Base-by-base conservation (phyloP, 2,888 invertebrate genomes). In the Dusona sp. region DNA sequence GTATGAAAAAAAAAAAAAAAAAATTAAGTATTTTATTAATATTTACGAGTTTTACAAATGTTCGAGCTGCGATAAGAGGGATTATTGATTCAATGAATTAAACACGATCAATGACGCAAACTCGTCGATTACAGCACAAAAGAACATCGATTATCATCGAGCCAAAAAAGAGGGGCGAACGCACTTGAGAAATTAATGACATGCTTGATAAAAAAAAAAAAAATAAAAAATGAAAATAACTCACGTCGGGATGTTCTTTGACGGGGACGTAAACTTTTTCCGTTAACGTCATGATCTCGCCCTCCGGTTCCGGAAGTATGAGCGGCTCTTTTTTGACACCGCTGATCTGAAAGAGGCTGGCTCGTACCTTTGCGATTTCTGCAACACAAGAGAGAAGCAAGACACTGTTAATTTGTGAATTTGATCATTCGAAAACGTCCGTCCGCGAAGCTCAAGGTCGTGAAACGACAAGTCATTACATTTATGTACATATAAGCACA, bases 211-310 rank as follows among this genome's bases (percentile, higher is more conserved):
- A 48, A 48, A 19, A 48, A 19, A 48, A 4, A 48, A 0, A 19
- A 19, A 4, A 48, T 7, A 42, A 61, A 29, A 6, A 29, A 61
- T 61, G 61, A 11, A 9, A 16, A 29, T 29, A 61, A 98, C 99
- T 98, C 96, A 99, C 99, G 95, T 99, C 99, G 96, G 99, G 99
- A 95, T 99, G 98, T 95, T 99, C 99, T 96, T 99, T 99, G 93
- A 99, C 99, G 94, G 99, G 99, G 94, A 99, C 99, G 95, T 99
- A 99, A 93, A 99, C 98, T 97, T 99, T 99, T 96, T 99, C 99
- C 95, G 99, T 98, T 94, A 98, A 96, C 93, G 98, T 98, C 92
- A 98, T 97, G 93, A 98, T 96, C 93, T 97, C 96, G 90, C 99
- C 99, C 92, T 98, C 97, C 88, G 98, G 96, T 93, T 99, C 98